Percentiles rank a stretch among this genome's conserved stretches.
These are phyloP conservation scores for Ophthalmolycus amberensis DNA, from an alignment of 2,113 vertebrate species.

Conservation along the genomic window DNA sequence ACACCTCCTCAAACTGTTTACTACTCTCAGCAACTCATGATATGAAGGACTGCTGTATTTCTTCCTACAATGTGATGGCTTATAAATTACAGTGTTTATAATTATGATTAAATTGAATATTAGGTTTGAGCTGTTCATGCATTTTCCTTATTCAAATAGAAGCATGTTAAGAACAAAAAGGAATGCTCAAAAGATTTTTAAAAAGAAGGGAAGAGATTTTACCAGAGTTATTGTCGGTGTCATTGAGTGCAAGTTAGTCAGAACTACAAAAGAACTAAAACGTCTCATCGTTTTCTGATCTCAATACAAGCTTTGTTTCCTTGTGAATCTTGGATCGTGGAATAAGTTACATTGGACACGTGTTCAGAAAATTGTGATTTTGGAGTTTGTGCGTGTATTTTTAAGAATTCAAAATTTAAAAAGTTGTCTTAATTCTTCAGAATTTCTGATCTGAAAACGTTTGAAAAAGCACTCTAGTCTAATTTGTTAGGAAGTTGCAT, in stretches of 20 bases:
- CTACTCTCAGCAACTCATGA: constrained; percentile 20
- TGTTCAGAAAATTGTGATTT: background rate
- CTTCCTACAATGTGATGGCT: constrained; percentile 31
- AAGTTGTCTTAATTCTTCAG: background rate
- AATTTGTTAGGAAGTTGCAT: background rate
- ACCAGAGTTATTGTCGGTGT: background rate
- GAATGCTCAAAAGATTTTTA: background rate
- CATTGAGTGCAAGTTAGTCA: background rate
- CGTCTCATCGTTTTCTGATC: background rate
- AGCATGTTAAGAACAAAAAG: background rate
- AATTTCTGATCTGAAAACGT: background rate
- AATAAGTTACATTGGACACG: background rate
- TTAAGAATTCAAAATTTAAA: background rate
- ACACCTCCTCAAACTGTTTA: constrained; percentile 21
- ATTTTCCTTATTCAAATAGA: constrained; percentile 10
- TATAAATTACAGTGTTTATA: constrained; percentile 21
- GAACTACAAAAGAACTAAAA: too few species aligned
- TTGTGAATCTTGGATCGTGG: background rate
- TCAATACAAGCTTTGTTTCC: background rate
- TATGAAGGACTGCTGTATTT: constrained; percentile 33
- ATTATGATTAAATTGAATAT: background rate
- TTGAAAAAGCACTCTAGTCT: background rate
- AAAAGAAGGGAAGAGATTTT: background rate
- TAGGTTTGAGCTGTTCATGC: background rate
- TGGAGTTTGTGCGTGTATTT: background rate